Evolutionary conservation across 2,888 invertebrate species (phyloP).

Genomic region (Ophioninae sp.): DNA sequence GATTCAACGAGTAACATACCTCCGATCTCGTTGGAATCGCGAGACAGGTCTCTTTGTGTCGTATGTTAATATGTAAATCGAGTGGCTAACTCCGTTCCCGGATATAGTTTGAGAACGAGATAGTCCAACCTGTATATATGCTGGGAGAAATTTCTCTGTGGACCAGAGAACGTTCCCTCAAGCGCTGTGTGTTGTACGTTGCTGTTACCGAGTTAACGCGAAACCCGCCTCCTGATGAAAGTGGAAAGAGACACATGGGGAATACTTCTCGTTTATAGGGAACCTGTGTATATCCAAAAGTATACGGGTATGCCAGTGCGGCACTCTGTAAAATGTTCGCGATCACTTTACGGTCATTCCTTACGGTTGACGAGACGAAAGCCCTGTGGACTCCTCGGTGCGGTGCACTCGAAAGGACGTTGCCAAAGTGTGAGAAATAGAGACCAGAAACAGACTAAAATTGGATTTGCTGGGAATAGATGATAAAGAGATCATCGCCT

Average conservation of each 20-base stretch:
- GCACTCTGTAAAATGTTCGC: constrained; percentile 41
- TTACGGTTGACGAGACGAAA: constrained; percentile 50
- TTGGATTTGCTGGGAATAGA: too few relatives aligned
- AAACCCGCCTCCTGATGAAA: constrained; percentile 46
- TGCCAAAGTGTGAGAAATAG: constrained; percentile 35
- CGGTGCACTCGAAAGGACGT: neutral
- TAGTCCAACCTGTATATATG: constrained; percentile 14
- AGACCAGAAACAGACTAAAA: neutral
- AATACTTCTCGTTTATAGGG: constrained; percentile 19
- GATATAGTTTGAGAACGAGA: constrained; percentile 56
- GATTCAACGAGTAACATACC: constrained; percentile 28
- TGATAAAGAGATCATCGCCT: constrained; percentile 1
- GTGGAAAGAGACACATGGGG: constrained; percentile 34
- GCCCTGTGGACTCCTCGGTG: constrained; percentile 15
- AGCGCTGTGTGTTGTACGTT: constrained; percentile 28
- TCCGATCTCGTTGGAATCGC: constrained; percentile 28
- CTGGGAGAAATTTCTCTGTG: constrained; percentile 35
- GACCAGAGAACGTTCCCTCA: constrained; percentile 36
- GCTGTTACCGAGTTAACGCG: constrained; percentile 36
- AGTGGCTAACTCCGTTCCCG: constrained; percentile 50
- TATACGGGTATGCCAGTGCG: neutral
- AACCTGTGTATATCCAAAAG: constrained; percentile 9
- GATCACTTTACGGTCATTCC: constrained; percentile 40
- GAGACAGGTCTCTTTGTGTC: constrained; percentile 28
- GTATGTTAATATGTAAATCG: constrained; percentile 59